Conservation (phyloP, 2,888 invertebrate genomes). For the Cataglyphis rosenhaueri region DNA sequence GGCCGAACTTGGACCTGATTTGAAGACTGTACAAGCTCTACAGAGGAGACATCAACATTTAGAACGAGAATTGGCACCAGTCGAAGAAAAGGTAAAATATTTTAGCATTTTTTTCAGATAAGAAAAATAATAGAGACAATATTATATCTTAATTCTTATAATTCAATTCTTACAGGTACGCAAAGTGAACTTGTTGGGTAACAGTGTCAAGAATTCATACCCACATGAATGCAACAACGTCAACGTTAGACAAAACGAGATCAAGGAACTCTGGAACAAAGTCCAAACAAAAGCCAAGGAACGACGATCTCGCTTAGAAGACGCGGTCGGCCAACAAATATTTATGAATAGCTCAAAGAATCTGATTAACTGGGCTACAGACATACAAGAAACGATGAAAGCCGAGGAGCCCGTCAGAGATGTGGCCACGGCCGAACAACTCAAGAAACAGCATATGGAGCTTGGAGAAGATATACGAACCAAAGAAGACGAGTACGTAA, state of each 20-base stretch:
- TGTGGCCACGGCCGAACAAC: slow-evolving; percentile 96
- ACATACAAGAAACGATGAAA: slow-evolving; percentile 92
- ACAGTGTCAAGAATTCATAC: slow-evolving; percentile 96
- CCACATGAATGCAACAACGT: slow-evolving; percentile 96
- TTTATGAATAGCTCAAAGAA: slow-evolving; percentile 94
- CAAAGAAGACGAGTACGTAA: slow-evolving; percentile 93
- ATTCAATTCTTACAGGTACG: slow-evolving; percentile 73
- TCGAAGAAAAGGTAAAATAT: slow-evolving; percentile 94
- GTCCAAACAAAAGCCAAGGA: slow-evolving; percentile 94
- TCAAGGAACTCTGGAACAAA: slow-evolving; percentile 95
- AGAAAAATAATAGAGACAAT: not conserved
- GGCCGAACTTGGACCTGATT: slow-evolving; percentile 92
- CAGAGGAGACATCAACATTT: slow-evolving; percentile 97
- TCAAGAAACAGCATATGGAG: slow-evolving; percentile 96
- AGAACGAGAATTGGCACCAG: slow-evolving; percentile 97
- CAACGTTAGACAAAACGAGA: slow-evolving; percentile 92
- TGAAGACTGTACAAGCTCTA: slow-evolving; percentile 95
- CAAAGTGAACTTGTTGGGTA: slow-evolving; percentile 94
- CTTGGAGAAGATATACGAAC: slow-evolving; percentile 95
- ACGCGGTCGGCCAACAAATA: slow-evolving; percentile 97
- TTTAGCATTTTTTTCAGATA: not conserved
- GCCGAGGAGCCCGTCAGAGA: slow-evolving; percentile 93
- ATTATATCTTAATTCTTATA: slow-evolving; percentile 16
- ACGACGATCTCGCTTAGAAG: slow-evolving; percentile 94
- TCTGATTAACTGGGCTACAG: slow-evolving; percentile 93